Conservation (phyloP, 2,797 vertebrate genomes). For the Mus minutoides region DNA sequence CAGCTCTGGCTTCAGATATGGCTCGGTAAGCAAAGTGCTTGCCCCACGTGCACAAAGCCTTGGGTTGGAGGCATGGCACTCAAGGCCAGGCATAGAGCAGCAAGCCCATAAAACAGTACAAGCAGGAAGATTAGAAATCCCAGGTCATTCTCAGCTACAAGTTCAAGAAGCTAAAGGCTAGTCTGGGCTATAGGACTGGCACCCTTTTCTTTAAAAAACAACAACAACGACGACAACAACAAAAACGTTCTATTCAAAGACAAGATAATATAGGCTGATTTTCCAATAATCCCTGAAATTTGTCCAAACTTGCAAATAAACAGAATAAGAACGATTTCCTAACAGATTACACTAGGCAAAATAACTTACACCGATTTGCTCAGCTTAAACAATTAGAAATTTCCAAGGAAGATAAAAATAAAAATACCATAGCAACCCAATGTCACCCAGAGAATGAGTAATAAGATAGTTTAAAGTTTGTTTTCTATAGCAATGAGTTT, state of each 20-base stretch:
- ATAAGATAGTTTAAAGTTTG: constrained; percentile 2
- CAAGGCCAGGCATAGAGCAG: background rate
- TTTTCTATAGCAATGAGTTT: constrained; percentile 37
- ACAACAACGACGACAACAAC: too few relatives aligned
- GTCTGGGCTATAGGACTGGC: background rate
- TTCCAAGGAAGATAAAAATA: constrained; percentile 59
- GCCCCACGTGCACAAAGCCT: background rate
- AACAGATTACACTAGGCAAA: constrained; percentile 1
- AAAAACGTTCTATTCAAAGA: background rate
- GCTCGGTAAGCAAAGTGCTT: too few relatives aligned
- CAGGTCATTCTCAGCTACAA: background rate
- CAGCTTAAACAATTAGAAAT: constrained; percentile 57
- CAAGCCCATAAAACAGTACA: background rate
- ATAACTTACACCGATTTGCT: constrained; percentile 44
- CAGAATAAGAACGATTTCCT: background rate
- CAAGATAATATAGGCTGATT: background rate
- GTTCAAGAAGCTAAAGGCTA: background rate
- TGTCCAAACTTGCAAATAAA: constrained; percentile 55
- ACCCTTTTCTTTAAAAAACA: background rate
- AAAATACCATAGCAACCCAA: constrained; percentile 43
- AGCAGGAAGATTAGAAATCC: background rate
- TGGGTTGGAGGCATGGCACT: background rate
- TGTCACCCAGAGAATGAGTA: constrained; percentile 34
- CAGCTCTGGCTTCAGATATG: background rate
- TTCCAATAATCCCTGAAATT: constrained; percentile 7